Evolutionary conservation across 2,113 vertebrate species (phyloP).

Genomic region (Haplochromis vanheusdeni): DNA sequence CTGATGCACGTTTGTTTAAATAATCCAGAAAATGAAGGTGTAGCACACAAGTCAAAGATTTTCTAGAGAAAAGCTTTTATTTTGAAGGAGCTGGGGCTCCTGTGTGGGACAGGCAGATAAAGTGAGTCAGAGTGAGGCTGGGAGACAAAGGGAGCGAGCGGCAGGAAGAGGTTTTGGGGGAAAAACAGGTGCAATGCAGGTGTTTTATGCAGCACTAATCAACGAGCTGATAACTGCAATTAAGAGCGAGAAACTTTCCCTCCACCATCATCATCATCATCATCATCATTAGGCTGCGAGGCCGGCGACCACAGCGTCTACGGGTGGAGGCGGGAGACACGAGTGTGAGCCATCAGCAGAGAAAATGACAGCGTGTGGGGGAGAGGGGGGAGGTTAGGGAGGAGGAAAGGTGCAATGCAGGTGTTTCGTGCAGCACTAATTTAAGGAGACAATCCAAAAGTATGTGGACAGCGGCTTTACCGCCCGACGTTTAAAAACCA

Average conservation of each 20-base stretch:
- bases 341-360: background rate
- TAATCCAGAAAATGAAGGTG: background rate
- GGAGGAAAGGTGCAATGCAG: background rate
- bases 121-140: background rate
- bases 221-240: background rate
- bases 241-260: background rate
- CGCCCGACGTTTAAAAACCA: background rate
- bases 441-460: background rate
- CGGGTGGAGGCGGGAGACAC: background rate
- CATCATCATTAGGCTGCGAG: background rate
- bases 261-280: background rate
- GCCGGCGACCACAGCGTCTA: background rate
- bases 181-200: conserved; percentile 34
- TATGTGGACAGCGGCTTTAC: background rate
- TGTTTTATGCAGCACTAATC: conserved; percentile 13
- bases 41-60: background rate
- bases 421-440: background rate
- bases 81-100: background rate
- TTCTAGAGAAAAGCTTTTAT: background rate
- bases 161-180: background rate
- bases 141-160: background rate
- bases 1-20: background rate
- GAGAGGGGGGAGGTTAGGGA: background rate
- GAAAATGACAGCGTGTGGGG: background rate
- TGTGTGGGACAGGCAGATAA: background rate